Conservation (phyloP, 2,888 invertebrate genomes). For the Erpobdella octoculata region DNA sequence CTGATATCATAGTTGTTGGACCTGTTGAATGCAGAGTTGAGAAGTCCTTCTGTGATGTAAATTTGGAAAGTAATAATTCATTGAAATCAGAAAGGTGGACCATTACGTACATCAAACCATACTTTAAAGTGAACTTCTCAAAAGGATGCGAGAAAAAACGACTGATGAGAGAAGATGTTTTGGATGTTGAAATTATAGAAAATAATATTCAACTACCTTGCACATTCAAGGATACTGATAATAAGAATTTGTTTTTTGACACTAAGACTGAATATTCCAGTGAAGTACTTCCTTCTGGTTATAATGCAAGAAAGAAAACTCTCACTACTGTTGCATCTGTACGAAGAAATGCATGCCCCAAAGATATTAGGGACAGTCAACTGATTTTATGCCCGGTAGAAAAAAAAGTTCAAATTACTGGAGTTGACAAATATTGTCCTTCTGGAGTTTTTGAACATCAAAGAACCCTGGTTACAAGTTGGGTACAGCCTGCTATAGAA, state of each 20-base stretch:
- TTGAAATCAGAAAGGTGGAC: background rate
- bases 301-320: background rate
- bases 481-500: constrained; percentile 23
- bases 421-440: background rate
- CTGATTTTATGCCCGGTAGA: constrained; percentile 1
- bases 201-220: constrained; percentile 12
- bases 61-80: background rate
- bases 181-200: constrained; percentile 5
- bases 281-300: background rate
- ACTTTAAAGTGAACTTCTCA: background rate
- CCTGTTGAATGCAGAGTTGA: constrained; percentile 8
- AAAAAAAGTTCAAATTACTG: background rate
- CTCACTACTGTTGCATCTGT: background rate
- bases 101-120: constrained; percentile 4
- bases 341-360: background rate
- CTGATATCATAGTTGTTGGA: constrained; percentile 2
- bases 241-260: background rate
- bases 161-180: constrained; percentile 3
- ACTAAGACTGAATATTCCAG: background rate
- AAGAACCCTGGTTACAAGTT: constrained; percentile 18
- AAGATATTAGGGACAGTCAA: too few species aligned
- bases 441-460: constrained; percentile 2
- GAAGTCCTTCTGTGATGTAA: background rate
- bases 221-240: background rate
- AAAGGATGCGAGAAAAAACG: background rate